These are phyloP conservation scores for Dicycla oo DNA, from an alignment of 2,888 invertebrate genomes.

Conservation along the genomic window DNA sequence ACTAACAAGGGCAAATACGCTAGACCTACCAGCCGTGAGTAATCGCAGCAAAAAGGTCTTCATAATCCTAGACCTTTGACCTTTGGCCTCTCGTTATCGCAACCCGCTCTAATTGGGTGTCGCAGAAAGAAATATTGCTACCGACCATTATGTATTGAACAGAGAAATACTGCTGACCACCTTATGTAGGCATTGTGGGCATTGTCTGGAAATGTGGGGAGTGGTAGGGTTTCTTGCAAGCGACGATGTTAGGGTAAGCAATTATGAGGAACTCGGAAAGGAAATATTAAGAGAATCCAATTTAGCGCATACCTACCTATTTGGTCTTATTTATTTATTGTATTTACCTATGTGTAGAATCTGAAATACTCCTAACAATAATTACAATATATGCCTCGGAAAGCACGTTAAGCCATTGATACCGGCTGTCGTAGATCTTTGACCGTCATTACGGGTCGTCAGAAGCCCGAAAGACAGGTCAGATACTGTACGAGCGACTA, in stretches of 20 bases:
- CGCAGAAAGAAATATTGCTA: slow-evolving; percentile 66
- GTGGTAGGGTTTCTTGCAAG: slow-evolving; percentile 19
- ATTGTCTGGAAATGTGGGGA: slow-evolving; percentile 10
- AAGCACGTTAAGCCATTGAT: too few relatives aligned
- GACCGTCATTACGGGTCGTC: too few relatives aligned
- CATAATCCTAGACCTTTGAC: slow-evolving; percentile 55
- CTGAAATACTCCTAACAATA: not conserved
- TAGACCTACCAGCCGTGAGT: slow-evolving; percentile 23
- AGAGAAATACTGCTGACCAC: slow-evolving; percentile 57
- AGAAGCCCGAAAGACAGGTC: too few relatives aligned
- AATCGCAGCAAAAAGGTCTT: slow-evolving; percentile 60
- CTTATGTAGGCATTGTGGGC: slow-evolving; percentile 19
- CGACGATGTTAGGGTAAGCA: slow-evolving; percentile 12
- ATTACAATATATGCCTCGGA: too few relatives aligned
- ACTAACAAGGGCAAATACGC: slow-evolving; percentile 9
- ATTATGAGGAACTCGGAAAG: slow-evolving; percentile 13
- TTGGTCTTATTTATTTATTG: not conserved
- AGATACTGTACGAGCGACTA: too few relatives aligned
- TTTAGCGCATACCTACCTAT: not conserved
- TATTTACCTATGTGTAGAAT: not conserved
- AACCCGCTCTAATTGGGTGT: slow-evolving; percentile 65
- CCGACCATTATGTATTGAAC: slow-evolving; percentile 55
- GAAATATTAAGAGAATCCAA: slow-evolving; percentile 1
- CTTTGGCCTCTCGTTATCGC: slow-evolving; percentile 72
- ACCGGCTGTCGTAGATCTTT: too few relatives aligned